Evolutionary conservation across 2,888 invertebrate genomes (phyloP).

Genomic region (Matsumyia berberina): DNA sequence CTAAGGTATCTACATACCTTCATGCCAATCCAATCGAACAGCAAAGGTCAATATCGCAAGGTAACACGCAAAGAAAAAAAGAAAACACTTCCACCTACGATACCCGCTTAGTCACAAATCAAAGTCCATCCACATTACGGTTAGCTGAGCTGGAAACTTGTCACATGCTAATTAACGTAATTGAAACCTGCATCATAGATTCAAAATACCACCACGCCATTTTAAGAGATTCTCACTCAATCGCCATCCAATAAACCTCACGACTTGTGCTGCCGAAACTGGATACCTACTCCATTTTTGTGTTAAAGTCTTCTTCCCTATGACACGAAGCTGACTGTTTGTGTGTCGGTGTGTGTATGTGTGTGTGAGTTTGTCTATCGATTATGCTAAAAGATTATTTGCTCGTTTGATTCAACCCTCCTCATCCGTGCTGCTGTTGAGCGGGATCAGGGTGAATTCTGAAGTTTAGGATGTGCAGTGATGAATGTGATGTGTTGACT

Average conservation of each 20-base stretch:
- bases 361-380: conserved; percentile 6
- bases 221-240: conserved; percentile 10
- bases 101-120: conserved; percentile 11
- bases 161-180: conserved; percentile 69
- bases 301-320: background rate
- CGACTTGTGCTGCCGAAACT: conserved; percentile 46
- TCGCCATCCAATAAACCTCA: conserved; percentile 24
- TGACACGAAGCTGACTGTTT: background rate
- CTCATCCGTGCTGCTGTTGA: conserved; percentile 8
- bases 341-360: background rate
- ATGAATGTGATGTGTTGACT: conserved; percentile 39
- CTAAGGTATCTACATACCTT: background rate
- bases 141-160: conserved; percentile 58
- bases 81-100: background rate
- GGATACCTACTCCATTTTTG: conserved; percentile 46
- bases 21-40: background rate
- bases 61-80: background rate
- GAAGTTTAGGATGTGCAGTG: conserved; percentile 4
- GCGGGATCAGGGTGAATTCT: background rate
- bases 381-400: conserved; percentile 50
- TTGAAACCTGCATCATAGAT: conserved; percentile 59
- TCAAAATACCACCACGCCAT: conserved; percentile 26
- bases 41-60: conserved; percentile 22
- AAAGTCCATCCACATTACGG: conserved; percentile 37
- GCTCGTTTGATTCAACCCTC: conserved; percentile 31